Conservation (phyloP, 2,888 invertebrate genomes). For the Crossocerus cetratus region DNA sequence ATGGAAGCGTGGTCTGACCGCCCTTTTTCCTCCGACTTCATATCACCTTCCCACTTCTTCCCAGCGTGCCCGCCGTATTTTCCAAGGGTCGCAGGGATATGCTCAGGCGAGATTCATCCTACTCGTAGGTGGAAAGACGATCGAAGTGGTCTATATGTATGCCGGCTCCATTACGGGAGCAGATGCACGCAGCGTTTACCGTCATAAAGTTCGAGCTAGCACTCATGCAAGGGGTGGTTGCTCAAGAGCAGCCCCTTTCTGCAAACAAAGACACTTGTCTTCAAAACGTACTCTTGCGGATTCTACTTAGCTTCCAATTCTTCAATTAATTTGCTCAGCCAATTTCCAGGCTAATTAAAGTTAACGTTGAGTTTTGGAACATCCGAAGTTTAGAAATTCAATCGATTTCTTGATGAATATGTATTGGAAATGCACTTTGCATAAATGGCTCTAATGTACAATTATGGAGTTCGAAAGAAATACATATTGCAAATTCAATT, state of each 20-base stretch:
- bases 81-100: not conserved
- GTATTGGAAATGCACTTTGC: too few relatives aligned
- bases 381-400: too few relatives aligned
- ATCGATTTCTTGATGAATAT: too few relatives aligned
- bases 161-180: constrained; percentile 25
- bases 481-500: too few relatives aligned
- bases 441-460: too few relatives aligned
- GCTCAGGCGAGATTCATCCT: constrained; percentile 9
- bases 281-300: too few relatives aligned
- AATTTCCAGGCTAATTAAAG: too few relatives aligned
- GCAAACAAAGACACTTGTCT: too few relatives aligned
- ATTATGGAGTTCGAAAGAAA: too few relatives aligned
- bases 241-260: not conserved
- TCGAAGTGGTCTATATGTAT: constrained; percentile 19
- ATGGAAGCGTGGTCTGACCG: not conserved
- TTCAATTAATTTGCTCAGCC: too few relatives aligned
- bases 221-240: not conserved
- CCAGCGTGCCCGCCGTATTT: not conserved
- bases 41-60: not conserved
- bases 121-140: constrained; percentile 15
- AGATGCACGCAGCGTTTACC: constrained; percentile 1
- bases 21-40: constrained; percentile 1
- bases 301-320: too few relatives aligned
- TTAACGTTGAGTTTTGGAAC: too few relatives aligned
- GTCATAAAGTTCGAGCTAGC: not conserved